phyloP scores from a whole-genome alignment of 1,140 invertebrate genomes.

The Drosophila baimaii region DNA sequence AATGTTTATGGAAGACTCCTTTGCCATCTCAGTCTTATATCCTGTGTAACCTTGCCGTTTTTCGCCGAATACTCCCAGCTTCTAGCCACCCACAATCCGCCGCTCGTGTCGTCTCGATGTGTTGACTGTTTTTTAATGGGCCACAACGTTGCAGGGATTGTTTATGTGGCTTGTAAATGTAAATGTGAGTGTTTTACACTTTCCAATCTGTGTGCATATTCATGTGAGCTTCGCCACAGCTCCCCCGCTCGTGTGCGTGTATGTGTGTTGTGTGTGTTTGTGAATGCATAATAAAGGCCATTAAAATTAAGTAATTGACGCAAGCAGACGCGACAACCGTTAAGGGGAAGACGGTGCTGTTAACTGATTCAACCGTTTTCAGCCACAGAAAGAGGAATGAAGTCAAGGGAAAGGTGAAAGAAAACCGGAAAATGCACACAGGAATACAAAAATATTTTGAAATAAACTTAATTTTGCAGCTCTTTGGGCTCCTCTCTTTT shows the following conservation, averaged over 20 bases:
- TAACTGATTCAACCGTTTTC: constrained; percentile 27
- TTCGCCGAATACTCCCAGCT: background rate
- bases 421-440: constrained; percentile 60
- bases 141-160: constrained; percentile 31
- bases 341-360: constrained; percentile 15
- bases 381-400: background rate
- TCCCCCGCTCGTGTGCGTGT: background rate
- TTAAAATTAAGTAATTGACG: constrained; percentile 74
- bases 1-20: background rate
- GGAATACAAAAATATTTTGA: constrained; percentile 13
- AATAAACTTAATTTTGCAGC: constrained; percentile 2
- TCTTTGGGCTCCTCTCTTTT: constrained; percentile 9
- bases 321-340: constrained; percentile 44
- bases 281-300: constrained; percentile 67
- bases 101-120: background rate
- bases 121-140: constrained; percentile 52
- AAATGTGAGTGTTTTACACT: constrained; percentile 57
- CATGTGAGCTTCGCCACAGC: constrained; percentile 23
- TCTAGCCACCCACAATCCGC: background rate
- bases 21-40: background rate
- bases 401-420: constrained; percentile 37
- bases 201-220: constrained; percentile 54
- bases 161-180: constrained; percentile 55
- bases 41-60: constrained; percentile 4
- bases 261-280: constrained; percentile 15